Evolutionary conservation across 2,797 vertebrate genomes (phyloP).

Genomic region (Oceanodroma leucorhoa): DNA sequence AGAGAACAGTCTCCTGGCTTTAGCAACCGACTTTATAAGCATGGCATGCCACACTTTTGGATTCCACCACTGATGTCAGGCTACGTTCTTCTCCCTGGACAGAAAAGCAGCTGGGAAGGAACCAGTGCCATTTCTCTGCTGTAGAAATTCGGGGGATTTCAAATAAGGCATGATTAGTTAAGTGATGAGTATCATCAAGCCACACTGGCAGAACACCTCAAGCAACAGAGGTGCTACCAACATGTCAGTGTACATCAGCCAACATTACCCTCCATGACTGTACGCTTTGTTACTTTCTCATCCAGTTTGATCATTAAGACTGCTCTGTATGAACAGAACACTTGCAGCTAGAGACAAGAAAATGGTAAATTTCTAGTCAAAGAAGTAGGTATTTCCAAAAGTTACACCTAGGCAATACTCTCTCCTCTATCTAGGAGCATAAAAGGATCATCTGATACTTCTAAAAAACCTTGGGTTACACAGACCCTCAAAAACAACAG

Average conservation of each 20-base stretch:
- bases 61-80: not conserved
- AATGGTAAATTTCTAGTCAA: not conserved
- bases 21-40: not conserved
- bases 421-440: not conserved
- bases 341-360: not conserved
- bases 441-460: not conserved
- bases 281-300: not conserved
- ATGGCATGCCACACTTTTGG: accelerated
- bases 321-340: not conserved
- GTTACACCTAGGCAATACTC: not conserved
- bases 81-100: not conserved
- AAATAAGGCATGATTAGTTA: not conserved
- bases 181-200: not conserved
- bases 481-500: not conserved
- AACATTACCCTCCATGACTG: accelerated
- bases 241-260: not conserved
- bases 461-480: not conserved
- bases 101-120: not conserved
- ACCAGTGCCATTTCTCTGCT: not conserved
- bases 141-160: not conserved
- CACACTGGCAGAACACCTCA: not conserved
- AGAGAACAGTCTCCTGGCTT: not conserved
- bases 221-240: not conserved
- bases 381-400: not conserved
- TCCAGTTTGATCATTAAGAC: not conserved